Conservation (phyloP, 2,113 vertebrate species). For the Anser brachyrhynchus region DNA sequence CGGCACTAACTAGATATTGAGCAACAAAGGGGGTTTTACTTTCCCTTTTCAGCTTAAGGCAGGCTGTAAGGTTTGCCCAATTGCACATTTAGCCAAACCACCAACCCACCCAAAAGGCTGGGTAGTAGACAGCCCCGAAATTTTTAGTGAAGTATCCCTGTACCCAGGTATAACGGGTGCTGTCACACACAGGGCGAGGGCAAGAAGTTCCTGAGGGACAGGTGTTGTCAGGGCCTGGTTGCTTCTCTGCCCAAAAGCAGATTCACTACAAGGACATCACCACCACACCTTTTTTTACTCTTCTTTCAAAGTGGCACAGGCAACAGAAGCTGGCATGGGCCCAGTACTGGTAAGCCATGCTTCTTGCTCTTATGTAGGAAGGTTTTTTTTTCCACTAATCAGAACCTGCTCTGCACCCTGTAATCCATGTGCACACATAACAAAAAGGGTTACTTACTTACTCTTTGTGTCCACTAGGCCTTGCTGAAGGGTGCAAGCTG, state of each 20-base stretch:
- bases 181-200: background rate
- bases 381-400: background rate
- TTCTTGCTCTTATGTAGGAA: rapidly evolving
- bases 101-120: too few relatives aligned
- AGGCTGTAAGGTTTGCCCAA: background rate
- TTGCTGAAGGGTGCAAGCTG: background rate
- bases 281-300: background rate
- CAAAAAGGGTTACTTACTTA: background rate
- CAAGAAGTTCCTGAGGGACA: background rate
- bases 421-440: background rate
- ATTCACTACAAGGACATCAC: background rate
- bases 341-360: background rate
- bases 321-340: background rate
- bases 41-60: background rate
- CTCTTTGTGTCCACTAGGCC: background rate
- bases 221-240: rapidly evolving
- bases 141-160: background rate
- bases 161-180: background rate
- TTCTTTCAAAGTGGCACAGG: rapidly evolving
- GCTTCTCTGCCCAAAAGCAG: background rate
- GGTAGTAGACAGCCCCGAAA: background rate
- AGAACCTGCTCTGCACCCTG: background rate
- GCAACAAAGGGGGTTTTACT: background rate
- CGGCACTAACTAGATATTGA: rapidly evolving
- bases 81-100: background rate